Percentiles rank a stretch among this genome's conserved stretches.
phyloP scores from a whole-genome alignment of 2,113 vertebrate species.

The Caretta caretta region DNA sequence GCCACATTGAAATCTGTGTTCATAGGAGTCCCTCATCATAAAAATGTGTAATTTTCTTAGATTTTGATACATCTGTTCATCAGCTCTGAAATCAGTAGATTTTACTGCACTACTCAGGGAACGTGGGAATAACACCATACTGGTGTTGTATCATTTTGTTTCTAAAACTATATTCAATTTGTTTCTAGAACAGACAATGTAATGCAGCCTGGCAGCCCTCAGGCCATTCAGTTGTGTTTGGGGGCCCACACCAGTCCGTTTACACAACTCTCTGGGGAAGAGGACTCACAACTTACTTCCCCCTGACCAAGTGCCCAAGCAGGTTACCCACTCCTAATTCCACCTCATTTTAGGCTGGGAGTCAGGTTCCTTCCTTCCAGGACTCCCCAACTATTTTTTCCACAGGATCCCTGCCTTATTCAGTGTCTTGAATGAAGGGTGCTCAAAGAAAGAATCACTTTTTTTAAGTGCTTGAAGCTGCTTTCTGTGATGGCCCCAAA shows the following conservation, averaged over 20 bases:
- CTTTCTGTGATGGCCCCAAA: background rate
- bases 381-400: background rate
- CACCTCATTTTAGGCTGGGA: background rate
- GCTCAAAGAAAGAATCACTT: background rate
- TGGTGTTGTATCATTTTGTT: background rate
- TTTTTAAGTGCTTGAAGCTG: conserved; percentile 12
- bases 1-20: background rate
- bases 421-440: background rate
- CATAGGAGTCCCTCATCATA: background rate
- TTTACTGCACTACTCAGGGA: background rate
- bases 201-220: background rate
- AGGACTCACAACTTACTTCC: background rate
- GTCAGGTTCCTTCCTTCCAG: background rate
- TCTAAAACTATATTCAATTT: background rate
- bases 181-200: background rate
- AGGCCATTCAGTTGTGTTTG: background rate
- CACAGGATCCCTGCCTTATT: background rate
- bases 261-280: background rate
- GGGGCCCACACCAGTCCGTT: background rate
- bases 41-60: background rate
- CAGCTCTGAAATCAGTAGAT: background rate
- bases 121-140: background rate
- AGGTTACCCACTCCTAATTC: background rate
- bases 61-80: background rate
- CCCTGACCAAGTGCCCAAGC: background rate